These are phyloP conservation scores for Thalpophila matura DNA, from an alignment of 2,888 invertebrate genomes.

Conservation along the genomic window DNA sequence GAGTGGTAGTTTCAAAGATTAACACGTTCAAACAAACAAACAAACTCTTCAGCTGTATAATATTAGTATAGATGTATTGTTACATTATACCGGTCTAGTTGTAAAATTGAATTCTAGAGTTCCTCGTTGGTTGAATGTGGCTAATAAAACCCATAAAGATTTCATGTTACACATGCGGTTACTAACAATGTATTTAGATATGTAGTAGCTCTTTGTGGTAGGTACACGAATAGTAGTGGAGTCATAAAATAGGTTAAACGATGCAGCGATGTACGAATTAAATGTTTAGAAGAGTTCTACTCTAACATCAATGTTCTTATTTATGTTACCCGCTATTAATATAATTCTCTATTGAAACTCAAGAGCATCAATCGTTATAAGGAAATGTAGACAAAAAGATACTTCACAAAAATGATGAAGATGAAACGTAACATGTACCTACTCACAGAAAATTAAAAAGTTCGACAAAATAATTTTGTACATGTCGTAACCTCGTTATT, in stretches of 20 bases:
- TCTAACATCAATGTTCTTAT: background rate
- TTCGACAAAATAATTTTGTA: background rate
- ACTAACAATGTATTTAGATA: slow-evolving; percentile 54
- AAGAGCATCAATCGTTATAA: background rate
- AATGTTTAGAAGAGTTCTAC: background rate
- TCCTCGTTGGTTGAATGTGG: slow-evolving; percentile 37
- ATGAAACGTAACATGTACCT: background rate
- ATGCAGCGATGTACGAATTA: slow-evolving; percentile 19
- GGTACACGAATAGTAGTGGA: slow-evolving; percentile 56
- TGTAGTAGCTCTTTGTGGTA: slow-evolving; percentile 60
- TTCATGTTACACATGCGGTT: slow-evolving; percentile 44
- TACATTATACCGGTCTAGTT: background rate
- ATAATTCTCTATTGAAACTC: background rate
- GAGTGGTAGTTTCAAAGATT: too few relatives aligned
- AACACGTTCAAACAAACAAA: too few relatives aligned
- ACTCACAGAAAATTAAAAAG: background rate
- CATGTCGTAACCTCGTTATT: background rate
- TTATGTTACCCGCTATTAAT: background rate
- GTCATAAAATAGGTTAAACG: slow-evolving; percentile 56
- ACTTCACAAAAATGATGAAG: background rate
- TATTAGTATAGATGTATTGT: background rate
- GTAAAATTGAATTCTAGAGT: slow-evolving; percentile 41
- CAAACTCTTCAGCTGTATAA: too few relatives aligned
- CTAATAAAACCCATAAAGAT: slow-evolving; percentile 54
- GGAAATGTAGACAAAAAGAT: background rate